A percentile compares a stretch with the other conserved stretches of the same genome.
Conservation (phyloP, 2,888 invertebrate genomes). For the Drosophila maculinotata region DNA sequence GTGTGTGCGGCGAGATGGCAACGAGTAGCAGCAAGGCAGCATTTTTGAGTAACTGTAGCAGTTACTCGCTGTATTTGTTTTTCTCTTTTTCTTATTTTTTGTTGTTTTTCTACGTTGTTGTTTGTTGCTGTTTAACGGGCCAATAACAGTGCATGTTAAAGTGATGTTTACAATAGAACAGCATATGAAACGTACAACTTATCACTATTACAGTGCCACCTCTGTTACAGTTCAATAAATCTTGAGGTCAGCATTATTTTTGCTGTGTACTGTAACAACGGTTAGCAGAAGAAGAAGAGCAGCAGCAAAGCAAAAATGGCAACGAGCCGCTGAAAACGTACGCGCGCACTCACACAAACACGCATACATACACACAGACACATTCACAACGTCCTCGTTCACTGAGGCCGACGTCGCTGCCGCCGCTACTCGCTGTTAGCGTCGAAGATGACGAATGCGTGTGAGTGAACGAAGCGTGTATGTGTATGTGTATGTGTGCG, state of each 20-base stretch:
- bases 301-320: constrained; percentile 55
- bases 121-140: constrained; percentile 46
- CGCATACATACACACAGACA: constrained; percentile 27
- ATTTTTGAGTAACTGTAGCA: constrained; percentile 63
- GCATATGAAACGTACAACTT: constrained; percentile 21
- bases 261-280: constrained; percentile 35
- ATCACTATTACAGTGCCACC: constrained; percentile 47
- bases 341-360: constrained; percentile 46
- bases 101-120: constrained; percentile 33
- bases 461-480: constrained; percentile 50
- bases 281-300: constrained; percentile 29
- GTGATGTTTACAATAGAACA: constrained; percentile 37
- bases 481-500: constrained; percentile 15
- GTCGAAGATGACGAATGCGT: constrained; percentile 70
- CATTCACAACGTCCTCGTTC: constrained; percentile 69
- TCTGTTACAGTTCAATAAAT: constrained; percentile 14
- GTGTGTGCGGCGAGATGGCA: constrained; percentile 53
- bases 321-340: constrained; percentile 54
- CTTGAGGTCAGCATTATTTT: constrained; percentile 37
- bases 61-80: constrained; percentile 54
- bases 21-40: constrained; percentile 58
- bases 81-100: constrained; percentile 29
- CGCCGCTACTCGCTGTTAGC: constrained; percentile 60
- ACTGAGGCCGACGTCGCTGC: constrained; percentile 53
- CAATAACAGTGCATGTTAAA: constrained; percentile 23